Percentiles rank a stretch among this genome's conserved stretches.
Conservation (phyloP, 2,888 invertebrate genomes). For the Eudasyphora cyanicolor region DNA sequence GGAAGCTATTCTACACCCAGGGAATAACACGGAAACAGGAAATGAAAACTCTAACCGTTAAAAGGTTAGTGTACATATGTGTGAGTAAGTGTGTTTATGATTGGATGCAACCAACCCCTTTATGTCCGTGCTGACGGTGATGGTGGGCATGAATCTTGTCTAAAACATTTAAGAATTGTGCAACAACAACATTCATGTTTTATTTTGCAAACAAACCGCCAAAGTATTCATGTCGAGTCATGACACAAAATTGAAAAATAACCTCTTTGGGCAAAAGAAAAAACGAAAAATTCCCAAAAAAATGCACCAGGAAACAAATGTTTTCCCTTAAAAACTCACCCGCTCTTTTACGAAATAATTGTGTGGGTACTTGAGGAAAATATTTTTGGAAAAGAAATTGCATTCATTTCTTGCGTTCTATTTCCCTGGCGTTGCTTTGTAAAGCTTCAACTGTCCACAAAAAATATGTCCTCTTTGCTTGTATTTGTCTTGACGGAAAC, state of each 20-base stretch:
- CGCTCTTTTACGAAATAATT: background rate
- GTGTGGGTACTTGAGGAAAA: background rate
- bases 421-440: background rate
- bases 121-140: background rate
- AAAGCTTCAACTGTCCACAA: background rate
- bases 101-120: background rate
- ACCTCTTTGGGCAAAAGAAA: background rate
- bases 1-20: background rate
- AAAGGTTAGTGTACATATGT: background rate
- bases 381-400: constrained; percentile 15
- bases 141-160: constrained; percentile 17
- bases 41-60: constrained; percentile 15
- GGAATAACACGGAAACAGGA: constrained; percentile 15
- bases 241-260: constrained; percentile 39
- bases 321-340: no score
- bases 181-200: constrained; percentile 12
- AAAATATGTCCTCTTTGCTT: constrained; percentile 28
- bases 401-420: background rate
- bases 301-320: constrained; percentile 6
- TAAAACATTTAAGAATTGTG: constrained; percentile 15
- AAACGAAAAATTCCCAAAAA: background rate
- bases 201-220: background rate
- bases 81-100: no score
- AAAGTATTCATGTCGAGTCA: constrained; percentile 22
- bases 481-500: background rate